A percentile compares a stretch with the other conserved stretches of the same genome.
Evolutionary conservation across 2,888 invertebrate genomes (phyloP).

Genomic region (Pocota personata): DNA sequence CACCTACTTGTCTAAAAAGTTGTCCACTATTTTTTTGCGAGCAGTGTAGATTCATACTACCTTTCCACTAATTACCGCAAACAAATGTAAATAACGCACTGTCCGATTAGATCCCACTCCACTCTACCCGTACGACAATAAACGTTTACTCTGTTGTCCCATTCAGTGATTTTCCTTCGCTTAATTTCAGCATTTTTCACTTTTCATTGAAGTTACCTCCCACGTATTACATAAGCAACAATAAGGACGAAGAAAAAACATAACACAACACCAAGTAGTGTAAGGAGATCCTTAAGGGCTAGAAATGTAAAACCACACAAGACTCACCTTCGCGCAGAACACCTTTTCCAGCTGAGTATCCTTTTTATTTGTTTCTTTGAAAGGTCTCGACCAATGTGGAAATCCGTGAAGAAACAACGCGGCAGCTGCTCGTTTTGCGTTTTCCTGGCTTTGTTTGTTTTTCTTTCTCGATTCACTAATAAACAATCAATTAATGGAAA

Average conservation of each 20-base stretch:
- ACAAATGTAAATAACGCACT: slow-evolving; percentile 1
- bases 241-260: slow-evolving; percentile 7
- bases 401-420: slow-evolving; percentile 12
- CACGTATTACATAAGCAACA: slow-evolving; percentile 45
- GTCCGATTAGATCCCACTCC: neutral
- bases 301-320: neutral
- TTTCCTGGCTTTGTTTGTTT: slow-evolving; percentile 36
- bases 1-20: too few relatives aligned
- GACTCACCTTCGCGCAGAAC: slow-evolving; percentile 56
- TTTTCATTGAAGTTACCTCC: slow-evolving; percentile 6
- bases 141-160: neutral
- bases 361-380: slow-evolving; percentile 9
- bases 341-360: slow-evolving; percentile 62
- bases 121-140: neutral
- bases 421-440: slow-evolving; percentile 26
- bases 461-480: slow-evolving; percentile 20
- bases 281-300: neutral
- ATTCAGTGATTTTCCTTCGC: neutral
- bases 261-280: slow-evolving; percentile 15
- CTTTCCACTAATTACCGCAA: slow-evolving; percentile 2
- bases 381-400: neutral
- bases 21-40: slow-evolving; percentile 16
- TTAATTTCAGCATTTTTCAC: slow-evolving; percentile 9
- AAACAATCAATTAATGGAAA: slow-evolving; percentile 47
- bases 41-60: neutral